Conservation (phyloP, 1,140 invertebrate genomes). For the Hylaeus volcanicus region DNA sequence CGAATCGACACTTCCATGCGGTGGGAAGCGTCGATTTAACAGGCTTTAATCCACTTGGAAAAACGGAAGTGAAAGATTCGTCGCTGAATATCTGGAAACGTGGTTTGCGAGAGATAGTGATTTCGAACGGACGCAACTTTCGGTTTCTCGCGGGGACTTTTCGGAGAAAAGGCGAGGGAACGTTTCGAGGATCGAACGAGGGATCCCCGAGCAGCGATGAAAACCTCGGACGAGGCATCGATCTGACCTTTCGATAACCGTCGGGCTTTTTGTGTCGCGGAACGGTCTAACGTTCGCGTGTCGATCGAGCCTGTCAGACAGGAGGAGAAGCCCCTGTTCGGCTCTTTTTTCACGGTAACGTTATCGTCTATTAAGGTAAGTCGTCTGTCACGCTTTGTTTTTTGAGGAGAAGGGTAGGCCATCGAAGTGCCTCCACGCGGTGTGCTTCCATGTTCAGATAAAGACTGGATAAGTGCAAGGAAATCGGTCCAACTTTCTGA, state of each 20-base stretch:
- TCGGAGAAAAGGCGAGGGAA: too few species aligned
- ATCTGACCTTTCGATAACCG: constrained; percentile 16
- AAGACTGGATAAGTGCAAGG: too few species aligned
- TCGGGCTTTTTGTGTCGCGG: constrained; percentile 1
- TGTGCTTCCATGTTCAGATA: too few species aligned
- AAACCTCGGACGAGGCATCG: neutral
- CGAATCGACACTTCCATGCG: neutral
- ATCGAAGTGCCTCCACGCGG: neutral
- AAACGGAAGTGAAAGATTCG: too few species aligned
- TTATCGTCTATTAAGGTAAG: constrained; percentile 33
- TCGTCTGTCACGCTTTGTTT: neutral
- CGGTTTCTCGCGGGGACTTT: neutral
- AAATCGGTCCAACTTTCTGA: too few species aligned
- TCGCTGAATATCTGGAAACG: too few species aligned
- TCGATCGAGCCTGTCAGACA: constrained; percentile 13
- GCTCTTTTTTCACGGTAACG: neutral
- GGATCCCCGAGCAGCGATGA: neutral
- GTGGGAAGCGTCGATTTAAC: neutral
- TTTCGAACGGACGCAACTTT: neutral
- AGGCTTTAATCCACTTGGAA: too few species aligned
- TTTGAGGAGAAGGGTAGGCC: neutral
- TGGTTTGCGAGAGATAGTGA: neutral
- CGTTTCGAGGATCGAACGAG: constrained; percentile 3
- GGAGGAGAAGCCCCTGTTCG: neutral
- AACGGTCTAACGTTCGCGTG: neutral